phyloP scores from a whole-genome alignment of 2,797 vertebrate genomes.

The Stomatorhinus walkeri region DNA sequence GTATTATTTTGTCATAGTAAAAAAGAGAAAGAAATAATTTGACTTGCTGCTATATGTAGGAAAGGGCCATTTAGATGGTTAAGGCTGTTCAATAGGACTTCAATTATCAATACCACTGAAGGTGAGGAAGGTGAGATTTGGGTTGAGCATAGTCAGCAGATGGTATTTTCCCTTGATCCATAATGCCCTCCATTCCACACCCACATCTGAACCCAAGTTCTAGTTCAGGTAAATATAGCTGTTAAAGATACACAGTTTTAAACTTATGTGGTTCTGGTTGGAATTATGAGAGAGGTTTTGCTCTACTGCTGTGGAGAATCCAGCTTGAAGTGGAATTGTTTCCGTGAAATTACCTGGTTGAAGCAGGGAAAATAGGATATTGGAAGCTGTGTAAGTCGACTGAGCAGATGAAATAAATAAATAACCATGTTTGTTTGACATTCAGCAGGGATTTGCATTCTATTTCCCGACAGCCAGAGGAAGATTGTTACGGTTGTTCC shows the following conservation, averaged over 20 bases:
- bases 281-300: background rate
- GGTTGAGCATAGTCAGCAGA: background rate
- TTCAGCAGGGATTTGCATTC: background rate
- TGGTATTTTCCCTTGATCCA: background rate
- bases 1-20: background rate
- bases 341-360: background rate
- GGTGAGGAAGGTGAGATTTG: background rate
- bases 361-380: background rate
- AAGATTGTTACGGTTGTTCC: background rate
- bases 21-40: background rate
- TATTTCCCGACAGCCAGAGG: background rate
- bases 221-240: background rate
- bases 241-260: background rate
- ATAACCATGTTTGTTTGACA: background rate
- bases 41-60: background rate
- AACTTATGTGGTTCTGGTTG: background rate
- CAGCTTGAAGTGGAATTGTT: background rate
- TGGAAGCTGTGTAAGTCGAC: background rate
- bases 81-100: background rate
- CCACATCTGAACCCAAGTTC: background rate
- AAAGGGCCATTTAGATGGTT: background rate
- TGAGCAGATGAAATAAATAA: slow-evolving; percentile 5
- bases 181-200: background rate
- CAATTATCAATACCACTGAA: background rate
- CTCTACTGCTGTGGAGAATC: background rate